Percentiles rank a stretch among this genome's conserved stretches.
These are phyloP conservation scores for Cantharis flavilabris DNA, from an alignment of 2,888 invertebrate genomes.

Conservation along the genomic window DNA sequence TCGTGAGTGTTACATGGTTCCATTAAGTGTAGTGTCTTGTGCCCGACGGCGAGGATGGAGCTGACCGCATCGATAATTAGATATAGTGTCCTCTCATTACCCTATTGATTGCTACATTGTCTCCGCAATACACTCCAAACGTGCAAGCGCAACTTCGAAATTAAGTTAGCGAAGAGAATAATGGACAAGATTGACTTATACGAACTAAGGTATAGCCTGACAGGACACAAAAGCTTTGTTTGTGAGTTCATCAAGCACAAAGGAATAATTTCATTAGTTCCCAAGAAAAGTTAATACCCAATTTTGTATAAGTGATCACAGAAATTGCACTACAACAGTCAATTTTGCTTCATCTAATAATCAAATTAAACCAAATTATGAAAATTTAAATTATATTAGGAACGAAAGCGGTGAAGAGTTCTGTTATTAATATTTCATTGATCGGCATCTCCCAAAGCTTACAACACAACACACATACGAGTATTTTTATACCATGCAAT, in stretches of 20 bases:
- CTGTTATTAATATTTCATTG: neutral
- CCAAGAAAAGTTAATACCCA: slow-evolving; percentile 5
- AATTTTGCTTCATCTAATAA: neutral
- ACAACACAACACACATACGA: neutral
- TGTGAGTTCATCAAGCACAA: slow-evolving; percentile 7
- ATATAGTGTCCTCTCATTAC: slow-evolving; percentile 59
- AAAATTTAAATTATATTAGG: neutral
- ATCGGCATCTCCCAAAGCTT: neutral
- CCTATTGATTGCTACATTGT: slow-evolving; percentile 60
- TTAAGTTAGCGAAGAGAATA: slow-evolving; percentile 51
- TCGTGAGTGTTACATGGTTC: slow-evolving; percentile 29
- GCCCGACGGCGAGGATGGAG: slow-evolving; percentile 46
- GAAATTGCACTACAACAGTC: neutral
- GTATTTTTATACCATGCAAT: neutral
- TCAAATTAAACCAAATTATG: neutral
- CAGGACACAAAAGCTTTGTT: slow-evolving; percentile 26
- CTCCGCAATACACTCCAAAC: slow-evolving; percentile 43
- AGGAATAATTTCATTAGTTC: neutral
- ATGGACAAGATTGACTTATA: slow-evolving; percentile 45
- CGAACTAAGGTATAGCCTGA: slow-evolving; percentile 14
- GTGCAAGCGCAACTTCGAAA: slow-evolving; percentile 52
- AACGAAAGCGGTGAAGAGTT: neutral
- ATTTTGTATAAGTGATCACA: neutral
- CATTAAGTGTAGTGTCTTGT: slow-evolving; percentile 41
- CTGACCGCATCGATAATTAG: slow-evolving; percentile 55